Base-by-base conservation (phyloP, 2,113 vertebrate genomes). In the Oreamnos americanus region DNA sequence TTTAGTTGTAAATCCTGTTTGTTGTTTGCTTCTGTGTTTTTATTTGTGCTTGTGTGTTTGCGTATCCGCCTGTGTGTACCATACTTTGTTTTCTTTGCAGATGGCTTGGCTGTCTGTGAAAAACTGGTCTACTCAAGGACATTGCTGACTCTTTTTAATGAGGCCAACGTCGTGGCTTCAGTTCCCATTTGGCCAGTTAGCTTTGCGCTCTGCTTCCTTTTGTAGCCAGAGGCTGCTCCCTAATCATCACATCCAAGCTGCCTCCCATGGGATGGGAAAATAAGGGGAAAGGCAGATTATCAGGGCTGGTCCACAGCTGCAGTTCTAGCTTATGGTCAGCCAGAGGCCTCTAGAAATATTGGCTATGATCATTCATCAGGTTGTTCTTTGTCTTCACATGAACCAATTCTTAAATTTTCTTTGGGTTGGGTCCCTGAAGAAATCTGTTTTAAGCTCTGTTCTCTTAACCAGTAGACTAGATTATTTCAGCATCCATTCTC, bases 151-250 rank as follows among this genome's bases (percentile, higher is more conserved):
- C 6, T 90, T 93, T 96, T 58, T 96, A 96, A 97, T 97, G 97
- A 96, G 93, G 91, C 96, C 97, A 97, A 85, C 91, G 62, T 97
- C 97, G 95, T 45, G 53, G 89, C 91, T 97, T 87, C 89, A 74
- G 23, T 87, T 96, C 96, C 96, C 93, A 87, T 90, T 94, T 98
- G 97, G 87, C 91, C 96, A 79, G 67, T 96, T 87, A 94, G 95
- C 83, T 95, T 86, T 97, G 93, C 89, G 92, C 47, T 90, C 62
- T 87, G 60, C 71, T 96, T 36, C 45, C 45, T 92, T 81, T 90
- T 51, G 47, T 60, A 97, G 96, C 76, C 62, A 89, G 86, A 93
- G 91, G 57, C 93, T 97, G 86, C 78, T 98, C 57, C 89, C 89
- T 96, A 82, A 93, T 97, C 93, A 94, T 93, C 74, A 64, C 51